Conservation (phyloP, 2,888 invertebrate species). For the Pammene aurita region DNA sequence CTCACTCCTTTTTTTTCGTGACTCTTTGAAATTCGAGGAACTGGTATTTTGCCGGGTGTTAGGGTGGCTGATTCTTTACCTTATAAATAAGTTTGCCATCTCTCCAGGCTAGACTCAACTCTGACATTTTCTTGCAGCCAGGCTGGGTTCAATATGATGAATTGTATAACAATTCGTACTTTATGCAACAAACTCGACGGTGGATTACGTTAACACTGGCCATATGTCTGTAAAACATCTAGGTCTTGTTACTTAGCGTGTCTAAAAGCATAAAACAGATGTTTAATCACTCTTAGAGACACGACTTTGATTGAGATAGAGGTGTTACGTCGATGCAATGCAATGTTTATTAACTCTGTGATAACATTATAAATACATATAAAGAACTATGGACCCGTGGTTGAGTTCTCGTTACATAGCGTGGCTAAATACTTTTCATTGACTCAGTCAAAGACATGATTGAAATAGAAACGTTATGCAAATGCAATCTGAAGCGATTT, state of each 20-base stretch:
- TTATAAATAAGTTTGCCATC: slow-evolving; percentile 5
- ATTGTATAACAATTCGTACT: slow-evolving; percentile 56
- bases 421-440: no score
- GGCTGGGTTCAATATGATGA: slow-evolving; percentile 48
- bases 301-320: not conserved
- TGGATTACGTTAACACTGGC: slow-evolving; percentile 51
- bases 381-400: no score
- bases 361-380: not conserved
- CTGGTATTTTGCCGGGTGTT: no score
- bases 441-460: no score
- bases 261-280: slow-evolving; percentile 43
- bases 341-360: no score
- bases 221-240: slow-evolving; percentile 39
- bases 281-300: slow-evolving; percentile 32
- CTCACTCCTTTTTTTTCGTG: no score
- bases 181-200: slow-evolving; percentile 51
- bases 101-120: slow-evolving; percentile 31
- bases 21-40: no score
- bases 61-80: no score
- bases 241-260: slow-evolving; percentile 29
- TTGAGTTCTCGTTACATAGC: no score
- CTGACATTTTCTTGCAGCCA: slow-evolving; percentile 39
- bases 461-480: no score
- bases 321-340: not conserved
- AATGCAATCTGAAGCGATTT: no score